Evolutionary conservation across 2,888 invertebrate genomes (phyloP).

Genomic region (Pterostichus madidus): DNA sequence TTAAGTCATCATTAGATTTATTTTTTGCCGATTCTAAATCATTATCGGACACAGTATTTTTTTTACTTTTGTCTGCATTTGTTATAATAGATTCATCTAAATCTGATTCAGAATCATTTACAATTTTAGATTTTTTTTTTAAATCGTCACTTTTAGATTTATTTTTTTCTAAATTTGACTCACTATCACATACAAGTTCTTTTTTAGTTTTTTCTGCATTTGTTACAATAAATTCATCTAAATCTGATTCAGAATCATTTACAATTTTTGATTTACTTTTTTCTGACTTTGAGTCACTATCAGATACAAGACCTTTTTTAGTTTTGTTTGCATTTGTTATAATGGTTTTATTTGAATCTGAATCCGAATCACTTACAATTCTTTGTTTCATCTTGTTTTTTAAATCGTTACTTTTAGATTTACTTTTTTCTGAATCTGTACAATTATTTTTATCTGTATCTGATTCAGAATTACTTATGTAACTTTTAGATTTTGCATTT

Average conservation of each 20-base stretch:
- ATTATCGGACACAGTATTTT: not conserved
- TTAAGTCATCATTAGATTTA: not conserved
- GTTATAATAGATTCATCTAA: not conserved
- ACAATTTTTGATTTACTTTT: not conserved
- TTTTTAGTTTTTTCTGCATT: not conserved
- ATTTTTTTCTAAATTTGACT: slow-evolving; percentile 14
- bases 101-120: slow-evolving; percentile 6
- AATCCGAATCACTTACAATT: slow-evolving; percentile 19
- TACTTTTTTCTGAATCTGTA: slow-evolving; percentile 9
- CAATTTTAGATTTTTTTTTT: slow-evolving; percentile 4
- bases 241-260: not conserved
- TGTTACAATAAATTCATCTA: not conserved
- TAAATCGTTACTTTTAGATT: not conserved
- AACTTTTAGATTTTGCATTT: not conserved
- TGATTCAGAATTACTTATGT: not conserved
- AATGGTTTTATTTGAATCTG: slow-evolving; percentile 11
- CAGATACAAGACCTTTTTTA: not conserved
- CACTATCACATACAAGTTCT: not conserved
- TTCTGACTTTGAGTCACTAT: not conserved
- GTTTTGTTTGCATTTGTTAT: not conserved
- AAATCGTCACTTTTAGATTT: not conserved
- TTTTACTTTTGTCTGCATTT: slow-evolving; percentile 1
- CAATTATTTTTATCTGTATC: not conserved
- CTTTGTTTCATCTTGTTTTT: not conserved
- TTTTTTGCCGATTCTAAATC: not conserved